Base-by-base conservation (phyloP, 30 jellyfish, hydroid and myxozoan genomes). In the Sanderia malayensis region DNA sequence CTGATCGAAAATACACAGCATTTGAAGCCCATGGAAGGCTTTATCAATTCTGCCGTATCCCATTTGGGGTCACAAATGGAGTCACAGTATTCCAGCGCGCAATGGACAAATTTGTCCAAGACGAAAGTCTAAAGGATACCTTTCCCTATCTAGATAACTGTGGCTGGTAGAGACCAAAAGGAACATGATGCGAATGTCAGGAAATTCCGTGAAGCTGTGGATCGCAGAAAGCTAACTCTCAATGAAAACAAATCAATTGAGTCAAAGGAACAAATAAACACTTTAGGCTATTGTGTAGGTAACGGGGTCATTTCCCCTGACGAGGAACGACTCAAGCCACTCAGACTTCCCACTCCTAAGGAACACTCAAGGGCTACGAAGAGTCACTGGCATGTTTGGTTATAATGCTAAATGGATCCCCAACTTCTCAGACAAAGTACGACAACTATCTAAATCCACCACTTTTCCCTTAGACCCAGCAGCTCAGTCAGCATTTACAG, bases 1-100 rank as follows among this genome's bases (percentile, higher is more conserved):
- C 95, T 26, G 92, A 85, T 41, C 52, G 59, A 69, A 55, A 74
- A 31, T 85, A 25, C 28, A 75, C 93, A 9, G 95, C 95, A 23
- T 85, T 85, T 46, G 95, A 76, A 49, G 93, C 87, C 17, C 70
- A 19, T 33, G 95, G 96, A 22, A 57, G 70, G 21, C 68, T 78
- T 45, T 86, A 62, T 55, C 73, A 82, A 33, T 71, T 82, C 58
- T 28, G 31, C 68, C 71, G 30, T 19, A 26, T 78, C 22, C 86
- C 95, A 19, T 66, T 84, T 33, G 81, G 92, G 30, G 81, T 75
- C 23, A 72, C 84, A 11, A 61, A 82, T 26, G 76, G 94, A 18
- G 68, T 41, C n/a, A 15, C 76, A 23, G 21, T 15, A 24, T 69
- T 69, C 31, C 80, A 80, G 46, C 0, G 79, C 6, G 15, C 44